Conservation (phyloP, 2,113 vertebrate species). For the Otolemur garnettii region DNA sequence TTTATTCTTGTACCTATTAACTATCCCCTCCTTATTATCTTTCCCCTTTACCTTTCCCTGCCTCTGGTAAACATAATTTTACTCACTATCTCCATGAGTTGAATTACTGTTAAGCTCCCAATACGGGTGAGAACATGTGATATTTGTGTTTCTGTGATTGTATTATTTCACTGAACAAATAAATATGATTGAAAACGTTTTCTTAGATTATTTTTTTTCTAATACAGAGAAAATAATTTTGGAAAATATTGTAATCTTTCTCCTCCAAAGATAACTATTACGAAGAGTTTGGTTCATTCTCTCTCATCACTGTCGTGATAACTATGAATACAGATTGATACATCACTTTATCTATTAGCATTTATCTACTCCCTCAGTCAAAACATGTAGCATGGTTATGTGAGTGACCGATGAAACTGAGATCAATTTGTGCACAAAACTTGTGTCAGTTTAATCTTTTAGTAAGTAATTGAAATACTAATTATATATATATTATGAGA, state of each 20-base stretch:
- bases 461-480: background rate
- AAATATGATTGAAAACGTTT: background rate
- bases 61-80: too few relatives aligned
- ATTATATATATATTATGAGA: background rate
- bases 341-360: background rate
- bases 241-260: background rate
- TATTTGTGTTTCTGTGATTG: too few relatives aligned
- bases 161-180: too few relatives aligned
- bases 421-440: background rate
- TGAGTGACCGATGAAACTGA: background rate
- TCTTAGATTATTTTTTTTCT: background rate
- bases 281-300: too few relatives aligned
- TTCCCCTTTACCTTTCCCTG: too few relatives aligned
- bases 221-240: background rate
- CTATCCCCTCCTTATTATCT: too few relatives aligned
- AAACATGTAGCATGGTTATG: background rate
- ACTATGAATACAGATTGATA: background rate
- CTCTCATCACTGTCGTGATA: background rate
- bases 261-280: background rate
- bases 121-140: too few relatives aligned
- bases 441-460: too few relatives aligned
- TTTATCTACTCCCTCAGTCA: too few relatives aligned
- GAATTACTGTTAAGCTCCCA: too few relatives aligned
- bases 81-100: too few relatives aligned
- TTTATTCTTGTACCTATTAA: too few relatives aligned